Evolutionary conservation across 2,797 vertebrate genomes (phyloP), one percentile per base, ranked within the genome.

Genomic region (Diceros bicornis): DNA sequence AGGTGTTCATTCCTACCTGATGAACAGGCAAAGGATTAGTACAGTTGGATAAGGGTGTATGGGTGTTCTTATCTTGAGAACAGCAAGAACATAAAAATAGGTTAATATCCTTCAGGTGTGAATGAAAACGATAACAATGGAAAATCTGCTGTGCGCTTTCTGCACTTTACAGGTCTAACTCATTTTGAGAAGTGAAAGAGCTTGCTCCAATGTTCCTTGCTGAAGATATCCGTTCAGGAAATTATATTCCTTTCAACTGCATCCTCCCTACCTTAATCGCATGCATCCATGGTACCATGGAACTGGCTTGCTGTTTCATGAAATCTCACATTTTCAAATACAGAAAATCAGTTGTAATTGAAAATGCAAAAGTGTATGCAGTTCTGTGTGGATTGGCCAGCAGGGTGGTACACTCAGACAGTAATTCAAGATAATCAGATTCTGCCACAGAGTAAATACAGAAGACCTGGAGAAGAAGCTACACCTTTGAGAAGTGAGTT

Each of bases 111-210:
- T 97, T 77, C 52, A 75, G 86, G 34, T 71, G 61, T 50, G 71
- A 93, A 94, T 95, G 66, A 89, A 96, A 74, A 95, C 21, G 61
- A 92, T 69, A 47, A 85, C 47, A 96, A 34, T 92, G 62, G 34
- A 75, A 75, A 59, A 34, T 84, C 37, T 59, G 18, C 71, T 66
- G 32, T 85, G 47, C 95, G 18, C 13, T 66, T 78, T 68, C 23
- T 13, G 6, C 20, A 86, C 41, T 29, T 91, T 82, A 55, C 17
- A 61, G 8, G 14, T 69, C 61, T 92, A 85, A 77, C 59, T 85
- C 21, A 66, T 91, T 91, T 96, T 66, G 57, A 94, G 37, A 89
- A n/a, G 18, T 86, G 55, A 96, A 97, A 87, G 21, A 75, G n/a
- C 79, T 93, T 86, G 7, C 37, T 79, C 82, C 3, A 17, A 82